These are phyloP conservation scores for Mandrillus leucophaeus DNA, from an alignment of 2,113 vertebrate genomes.

Conservation along the genomic window DNA sequence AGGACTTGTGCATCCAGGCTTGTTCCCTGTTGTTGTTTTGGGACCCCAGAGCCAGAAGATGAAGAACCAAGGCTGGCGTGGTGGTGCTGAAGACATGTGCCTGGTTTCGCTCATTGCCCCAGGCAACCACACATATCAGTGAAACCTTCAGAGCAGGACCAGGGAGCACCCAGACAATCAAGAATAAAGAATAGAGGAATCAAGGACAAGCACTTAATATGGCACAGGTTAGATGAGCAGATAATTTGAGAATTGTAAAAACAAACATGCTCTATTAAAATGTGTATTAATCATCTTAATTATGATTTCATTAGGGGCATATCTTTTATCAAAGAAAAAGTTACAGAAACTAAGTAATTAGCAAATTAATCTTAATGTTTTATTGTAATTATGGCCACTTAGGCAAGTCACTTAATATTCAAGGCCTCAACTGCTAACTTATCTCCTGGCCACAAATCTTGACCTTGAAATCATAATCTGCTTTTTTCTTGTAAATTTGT, in stretches of 20 bases:
- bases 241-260: not conserved
- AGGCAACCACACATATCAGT: not conserved
- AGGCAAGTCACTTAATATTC: not conserved
- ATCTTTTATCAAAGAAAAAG: not conserved
- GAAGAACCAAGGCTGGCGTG: not conserved
- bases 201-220: not conserved
- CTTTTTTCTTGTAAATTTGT: too few relatives aligned
- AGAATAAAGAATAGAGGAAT: not conserved
- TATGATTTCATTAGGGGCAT: not conserved
- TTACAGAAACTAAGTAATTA: not conserved
- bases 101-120: not conserved
- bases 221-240: not conserved
- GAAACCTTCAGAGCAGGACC: not conserved
- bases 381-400: not conserved
- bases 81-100: not conserved
- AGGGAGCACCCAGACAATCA: not conserved
- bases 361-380: constrained; percentile 1
- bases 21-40: not conserved
- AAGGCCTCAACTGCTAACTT: not conserved
- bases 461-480: not conserved
- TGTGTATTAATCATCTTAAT: not conserved
- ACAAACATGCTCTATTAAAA: not conserved
- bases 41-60: not conserved
- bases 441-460: not conserved
- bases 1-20: not conserved